Percentiles rank a stretch among this genome's conserved stretches.
phyloP scores from a whole-genome alignment of 2,113 vertebrate species.

The Nycticryphes semicollaris region DNA sequence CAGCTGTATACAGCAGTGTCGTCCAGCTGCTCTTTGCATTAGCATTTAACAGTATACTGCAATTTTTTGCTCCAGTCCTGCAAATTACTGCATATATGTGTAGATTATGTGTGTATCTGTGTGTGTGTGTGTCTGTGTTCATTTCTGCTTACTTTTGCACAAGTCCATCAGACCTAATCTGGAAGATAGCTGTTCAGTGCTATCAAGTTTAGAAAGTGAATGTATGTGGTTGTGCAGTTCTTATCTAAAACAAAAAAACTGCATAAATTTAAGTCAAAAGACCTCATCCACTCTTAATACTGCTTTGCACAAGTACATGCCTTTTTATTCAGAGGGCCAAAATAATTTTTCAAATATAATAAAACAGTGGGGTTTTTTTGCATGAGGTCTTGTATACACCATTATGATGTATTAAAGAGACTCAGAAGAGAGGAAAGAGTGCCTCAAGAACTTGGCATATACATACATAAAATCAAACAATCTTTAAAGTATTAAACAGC shows the following conservation, averaged over 20 bases:
- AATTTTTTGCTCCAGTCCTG: background rate
- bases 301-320: background rate
- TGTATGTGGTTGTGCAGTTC: background rate
- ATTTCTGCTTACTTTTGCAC: background rate
- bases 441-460: background rate
- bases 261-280: background rate
- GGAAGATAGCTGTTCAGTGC: background rate
- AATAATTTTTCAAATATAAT: background rate
- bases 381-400: background rate
- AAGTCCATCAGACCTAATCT: background rate
- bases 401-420: background rate
- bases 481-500: background rate
- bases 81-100: background rate
- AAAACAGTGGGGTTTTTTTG: background rate
- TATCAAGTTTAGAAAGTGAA: background rate
- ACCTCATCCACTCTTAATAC: background rate
- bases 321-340: background rate
- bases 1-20: background rate
- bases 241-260: background rate
- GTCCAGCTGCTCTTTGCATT: background rate
- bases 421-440: background rate
- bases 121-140: no score
- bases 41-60: background rate
- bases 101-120: no score
- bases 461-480: background rate